Base-by-base conservation (phyloP, 1,140 invertebrate species). In the Tetragonula clypearis region DNA sequence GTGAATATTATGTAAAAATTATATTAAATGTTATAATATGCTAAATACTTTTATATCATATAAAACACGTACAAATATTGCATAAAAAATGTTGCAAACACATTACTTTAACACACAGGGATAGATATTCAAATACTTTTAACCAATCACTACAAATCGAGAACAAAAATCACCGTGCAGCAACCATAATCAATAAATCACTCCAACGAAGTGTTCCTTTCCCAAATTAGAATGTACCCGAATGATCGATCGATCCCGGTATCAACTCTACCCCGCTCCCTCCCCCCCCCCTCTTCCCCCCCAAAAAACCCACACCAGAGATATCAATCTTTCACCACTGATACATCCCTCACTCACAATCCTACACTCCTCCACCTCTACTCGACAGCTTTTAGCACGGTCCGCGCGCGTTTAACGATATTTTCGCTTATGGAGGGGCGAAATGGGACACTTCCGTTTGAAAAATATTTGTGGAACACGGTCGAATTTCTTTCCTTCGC, bases 401-500 rank as follows among this genome's bases (percentile, higher is more conserved):
- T 41, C 55, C 23, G 15, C 53, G 53, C 9, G 60, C 58, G 35
- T 84, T 69, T 53, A 55, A 79, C 55, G 75, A 68, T 68, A 71
- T 71, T 53, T 68, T 71, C 53, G 19, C 41, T 11, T 8, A 1
- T 0, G 12, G 1, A 58, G 1, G 12, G 15, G 23, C 8, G 26
- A 21, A 3, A 21, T 26, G 73, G 4, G 23, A 26, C 30, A 21
- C 55, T 35, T 53, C 49, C 12, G 35, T 78, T 49, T 30, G 26
- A 58, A 19, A 84, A 84, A 79, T 84, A 79, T 84, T 84, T 79
- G 53, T 60, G 68, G 66, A 73, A 60, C 68, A 53, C 26, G 21
- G 62, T 73, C 49, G 56, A 56, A 73, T 72, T 84, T 84, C 77
- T 79, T 84, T 49, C 41, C n/a, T 12, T 55, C 53, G 26, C 21